A percentile compares a stretch with the other conserved stretches of the same genome.
Conservation (phyloP, 2,888 invertebrate genomes). For the Dicycla oo region DNA sequence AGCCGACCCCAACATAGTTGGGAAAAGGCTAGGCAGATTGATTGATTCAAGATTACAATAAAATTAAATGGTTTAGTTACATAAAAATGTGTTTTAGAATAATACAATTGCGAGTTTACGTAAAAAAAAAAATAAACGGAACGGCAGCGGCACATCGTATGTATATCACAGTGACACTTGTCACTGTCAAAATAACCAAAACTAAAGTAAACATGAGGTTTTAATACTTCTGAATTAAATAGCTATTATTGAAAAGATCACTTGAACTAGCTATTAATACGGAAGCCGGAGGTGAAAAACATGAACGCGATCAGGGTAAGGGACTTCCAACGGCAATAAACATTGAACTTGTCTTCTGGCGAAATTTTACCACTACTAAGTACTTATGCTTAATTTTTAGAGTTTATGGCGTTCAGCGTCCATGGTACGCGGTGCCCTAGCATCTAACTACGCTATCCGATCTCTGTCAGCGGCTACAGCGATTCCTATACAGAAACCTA, state of each 20-base stretch:
- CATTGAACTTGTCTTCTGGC: not conserved
- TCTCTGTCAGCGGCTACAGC: slow-evolving; percentile 72
- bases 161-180: too few relatives aligned
- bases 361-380: not conserved
- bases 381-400: slow-evolving; percentile 66
- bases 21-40: too few relatives aligned
- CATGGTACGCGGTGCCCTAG: slow-evolving; percentile 67
- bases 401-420: slow-evolving; percentile 78
- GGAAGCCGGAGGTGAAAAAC: slow-evolving; percentile 16
- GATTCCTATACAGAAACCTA: slow-evolving; percentile 69
- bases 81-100: too few relatives aligned
- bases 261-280: not conserved
- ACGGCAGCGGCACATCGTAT: too few relatives aligned
- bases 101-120: too few relatives aligned
- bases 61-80: too few relatives aligned
- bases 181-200: slow-evolving; percentile 20
- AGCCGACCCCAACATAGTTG: too few relatives aligned
- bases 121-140: too few relatives aligned
- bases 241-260: not conserved
- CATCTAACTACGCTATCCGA: slow-evolving; percentile 69
- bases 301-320: slow-evolving; percentile 76
- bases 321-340: slow-evolving; percentile 19
- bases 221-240: not conserved
- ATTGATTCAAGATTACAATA: too few relatives aligned
- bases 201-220: slow-evolving; percentile 44